Evolutionary conservation across 2,888 invertebrate species (phyloP), one percentile per base, ranked within the genome.

Genomic region (Drosophila paranaensis): DNA sequence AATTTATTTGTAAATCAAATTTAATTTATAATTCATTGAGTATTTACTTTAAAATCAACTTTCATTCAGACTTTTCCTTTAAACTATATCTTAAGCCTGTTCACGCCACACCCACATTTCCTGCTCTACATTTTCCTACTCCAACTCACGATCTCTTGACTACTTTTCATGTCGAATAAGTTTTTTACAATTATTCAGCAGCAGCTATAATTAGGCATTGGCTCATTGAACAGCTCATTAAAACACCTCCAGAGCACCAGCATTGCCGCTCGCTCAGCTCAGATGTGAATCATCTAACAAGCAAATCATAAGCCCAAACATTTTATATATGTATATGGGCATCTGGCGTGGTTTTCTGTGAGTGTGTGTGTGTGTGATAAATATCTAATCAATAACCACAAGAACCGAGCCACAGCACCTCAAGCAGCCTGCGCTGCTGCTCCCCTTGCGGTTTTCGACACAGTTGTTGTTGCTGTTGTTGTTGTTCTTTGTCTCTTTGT

Each of bases 381-480:
- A 72, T 71, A 82, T 82, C 88, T 82, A 86, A 86, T 84, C 84
- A 86, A 84, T 84, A 86, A 84, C 81, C 88, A 33, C 88, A 86
- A 74, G 69, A 77, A 57, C 68, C 66, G 74, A 77, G 66, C 73
- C 66, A 74, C 76, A 66, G 71, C 72, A 48, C 48, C 55, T 46
- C 2, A 14, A 25, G 27, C 42, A 13, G 10, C 25, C 45, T 14
- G 8, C 2, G 13, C 45, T 11, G 33, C 30, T 11, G 33, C 30
- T 20, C 20, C 20, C 76, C 64, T 72, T 83, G 77, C 69, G 84
- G 81, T 77, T 79, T 72, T 68, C 48, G 43, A 14, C 60, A 60
- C 67, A 56, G 70, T 75, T 54, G 54, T 75, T 54, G 54, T 50
- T 69, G 62, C 57, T 69, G 45, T 43, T 60, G 74, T 64, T 69